Percentiles rank a stretch among this genome's conserved stretches.
phyloP scores from a whole-genome alignment of 2,888 invertebrate species.

The Junonia oenone region DNA sequence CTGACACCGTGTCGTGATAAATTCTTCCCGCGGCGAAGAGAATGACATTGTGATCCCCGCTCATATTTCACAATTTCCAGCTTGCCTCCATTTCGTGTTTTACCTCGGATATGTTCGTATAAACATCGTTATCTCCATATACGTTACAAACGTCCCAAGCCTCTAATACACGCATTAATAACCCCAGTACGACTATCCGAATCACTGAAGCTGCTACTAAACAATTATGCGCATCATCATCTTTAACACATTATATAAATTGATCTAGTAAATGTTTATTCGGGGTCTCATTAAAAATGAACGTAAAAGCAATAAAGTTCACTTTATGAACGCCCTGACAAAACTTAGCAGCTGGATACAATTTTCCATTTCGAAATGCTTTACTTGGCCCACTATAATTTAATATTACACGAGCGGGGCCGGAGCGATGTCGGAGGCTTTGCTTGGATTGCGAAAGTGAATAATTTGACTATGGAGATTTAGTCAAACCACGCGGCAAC shows the following conservation, averaged over 20 bases:
- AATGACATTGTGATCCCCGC: constrained; percentile 56
- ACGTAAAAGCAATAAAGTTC: constrained; percentile 32
- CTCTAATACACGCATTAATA: constrained; percentile 43
- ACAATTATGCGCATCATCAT: not conserved
- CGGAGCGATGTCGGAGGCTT: constrained; percentile 44
- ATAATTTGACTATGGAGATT: constrained; percentile 74
- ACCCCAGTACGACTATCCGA: constrained; percentile 37
- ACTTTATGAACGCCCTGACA: constrained; percentile 41
- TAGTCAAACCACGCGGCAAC: constrained; percentile 41
- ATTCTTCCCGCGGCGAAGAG: constrained; percentile 50
- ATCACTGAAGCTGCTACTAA: not conserved
- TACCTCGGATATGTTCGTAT: constrained; percentile 27
- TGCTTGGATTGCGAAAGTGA: constrained; percentile 70
- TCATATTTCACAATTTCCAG: constrained; percentile 66
- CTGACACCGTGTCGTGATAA: constrained; percentile 53
- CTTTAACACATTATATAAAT: not conserved
- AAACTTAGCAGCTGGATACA: constrained; percentile 51
- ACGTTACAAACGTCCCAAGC: constrained; percentile 29
- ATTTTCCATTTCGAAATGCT: constrained; percentile 73
- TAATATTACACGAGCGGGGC: constrained; percentile 68
- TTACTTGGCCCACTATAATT: constrained; percentile 71
- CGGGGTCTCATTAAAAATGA: constrained; percentile 9
- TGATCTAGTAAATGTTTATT: not conserved
- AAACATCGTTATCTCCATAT: constrained; percentile 29
- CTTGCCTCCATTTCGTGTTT: constrained; percentile 33